Base-by-base conservation (phyloP, 30 jellyfish, hydroid and myxozoan species). In the Aurelia aurita region DNA sequence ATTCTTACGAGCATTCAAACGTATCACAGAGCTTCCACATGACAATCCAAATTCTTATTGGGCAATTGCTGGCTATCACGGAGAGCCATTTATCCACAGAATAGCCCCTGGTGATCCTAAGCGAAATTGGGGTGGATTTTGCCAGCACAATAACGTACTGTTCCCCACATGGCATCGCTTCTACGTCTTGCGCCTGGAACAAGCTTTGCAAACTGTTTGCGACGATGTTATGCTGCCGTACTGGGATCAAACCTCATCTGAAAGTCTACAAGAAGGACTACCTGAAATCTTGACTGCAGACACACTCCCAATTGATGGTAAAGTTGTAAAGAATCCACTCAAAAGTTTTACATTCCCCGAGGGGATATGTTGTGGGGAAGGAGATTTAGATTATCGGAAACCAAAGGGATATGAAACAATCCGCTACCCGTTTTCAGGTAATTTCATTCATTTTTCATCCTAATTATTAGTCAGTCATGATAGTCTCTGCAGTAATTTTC, bases 371-470 rank as follows among this genome's bases (percentile, higher is more conserved):
- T 13, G 19, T 28, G 51, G 23, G 19, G 27, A 10, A 26, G 47
- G 25, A 12, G 72, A 34, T 26, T 15, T 2, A 0, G 12, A 23
- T 21, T 79, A 79, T 47, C 29, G 18, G 16, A 79, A 79, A 28
- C 70, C 69, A 35, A 54, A 45, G 26, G 85, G 85, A n/a, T 79
- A 79, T 26, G 84, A 32, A 63, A 64, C 85, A 9, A 25, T 19
- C n/a, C 90, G 90, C 72, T 79, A 59, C 55, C 90, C 90, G 3
- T 79, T 23, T 22, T 79, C 90, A 29, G 90, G 90, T n/a, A n/a
- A n/a, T n/a, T n/a, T n/a, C n/a, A n/a, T n/a, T n/a, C n/a, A n/a
- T n/a, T n/a, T n/a, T n/a, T n/a, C n/a, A n/a, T n/a, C n/a, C n/a
- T n/a, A n/a, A n/a, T n/a, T n/a, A n/a, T n/a, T n/a, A n/a, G n/a